phyloP scores from a whole-genome alignment of 2,888 invertebrate species.

The Cactoblastis cactorum region DNA sequence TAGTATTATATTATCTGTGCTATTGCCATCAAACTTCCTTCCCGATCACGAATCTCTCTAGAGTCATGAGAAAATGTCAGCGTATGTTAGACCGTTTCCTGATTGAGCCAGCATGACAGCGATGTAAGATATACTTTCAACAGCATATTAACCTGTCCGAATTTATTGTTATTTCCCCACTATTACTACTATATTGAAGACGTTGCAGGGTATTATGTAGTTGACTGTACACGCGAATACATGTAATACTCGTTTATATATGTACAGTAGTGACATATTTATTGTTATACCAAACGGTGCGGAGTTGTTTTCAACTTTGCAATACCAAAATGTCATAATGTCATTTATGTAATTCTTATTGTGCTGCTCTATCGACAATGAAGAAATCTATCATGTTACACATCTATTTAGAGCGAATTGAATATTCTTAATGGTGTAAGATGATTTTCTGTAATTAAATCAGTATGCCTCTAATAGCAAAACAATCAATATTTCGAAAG shows the following conservation, averaged over 20 bases:
- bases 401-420: no score
- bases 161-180: no score
- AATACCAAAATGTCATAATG: background rate
- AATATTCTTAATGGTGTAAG: no score
- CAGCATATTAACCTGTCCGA: no score
- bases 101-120: constrained; percentile 15
- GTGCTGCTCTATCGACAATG: background rate
- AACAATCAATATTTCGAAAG: no score
- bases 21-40: constrained; percentile 56
- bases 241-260: background rate
- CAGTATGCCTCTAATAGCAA: no score
- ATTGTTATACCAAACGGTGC: background rate
- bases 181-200: no score
- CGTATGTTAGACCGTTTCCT: constrained; percentile 30
- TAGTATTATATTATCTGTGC: no score
- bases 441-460: no score
- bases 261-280: constrained; percentile 1
- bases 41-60: constrained; percentile 58
- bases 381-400: background rate
- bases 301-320: background rate
- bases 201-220: no score
- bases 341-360: background rate
- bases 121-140: constrained; percentile 31
- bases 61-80: constrained; percentile 62
- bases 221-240: no score